A percentile compares a stretch with the other conserved stretches of the same genome.
phyloP scores from a whole-genome alignment of 2,888 invertebrate genomes.

The Melanotus villosus region DNA sequence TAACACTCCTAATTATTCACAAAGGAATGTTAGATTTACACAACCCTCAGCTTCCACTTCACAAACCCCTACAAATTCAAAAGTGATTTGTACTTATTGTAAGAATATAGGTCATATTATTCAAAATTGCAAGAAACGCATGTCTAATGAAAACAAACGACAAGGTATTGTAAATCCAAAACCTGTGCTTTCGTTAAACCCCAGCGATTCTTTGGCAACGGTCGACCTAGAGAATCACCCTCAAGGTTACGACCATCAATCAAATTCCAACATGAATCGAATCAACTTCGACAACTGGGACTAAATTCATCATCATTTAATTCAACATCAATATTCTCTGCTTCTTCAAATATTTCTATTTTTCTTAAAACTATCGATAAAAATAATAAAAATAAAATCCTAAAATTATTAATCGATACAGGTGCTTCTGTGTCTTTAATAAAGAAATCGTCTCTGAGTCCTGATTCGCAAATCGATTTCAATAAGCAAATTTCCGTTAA shows the following conservation, averaged over 20 bases:
- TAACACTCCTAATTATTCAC: too few species aligned
- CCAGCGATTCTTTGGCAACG: neutral
- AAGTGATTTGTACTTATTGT: constrained; percentile 3
- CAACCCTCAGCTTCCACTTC: too few species aligned
- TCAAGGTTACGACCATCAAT: too few species aligned
- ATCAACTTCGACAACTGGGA: too few species aligned
- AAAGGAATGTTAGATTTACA: too few species aligned
- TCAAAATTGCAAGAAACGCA: neutral
- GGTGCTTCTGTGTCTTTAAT: neutral
- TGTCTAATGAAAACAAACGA: neutral
- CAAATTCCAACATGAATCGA: neutral
- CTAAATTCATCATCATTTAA: too few species aligned
- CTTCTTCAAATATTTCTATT: neutral
- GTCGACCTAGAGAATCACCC: neutral
- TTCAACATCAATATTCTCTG: too few species aligned
- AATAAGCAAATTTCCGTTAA: neutral
- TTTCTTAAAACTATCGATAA: neutral
- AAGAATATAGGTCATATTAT: neutral
- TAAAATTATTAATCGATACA: constrained; percentile 6
- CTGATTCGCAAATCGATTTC: neutral
- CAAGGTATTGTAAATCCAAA: neutral
- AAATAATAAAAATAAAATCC: constrained; percentile 1
- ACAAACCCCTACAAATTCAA: too few species aligned
- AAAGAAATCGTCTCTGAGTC: neutral
- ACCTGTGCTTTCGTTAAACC: neutral